phyloP scores from a whole-genome alignment of 2,888 invertebrate genomes.

The Acanthosoma haemorrhoidale region DNA sequence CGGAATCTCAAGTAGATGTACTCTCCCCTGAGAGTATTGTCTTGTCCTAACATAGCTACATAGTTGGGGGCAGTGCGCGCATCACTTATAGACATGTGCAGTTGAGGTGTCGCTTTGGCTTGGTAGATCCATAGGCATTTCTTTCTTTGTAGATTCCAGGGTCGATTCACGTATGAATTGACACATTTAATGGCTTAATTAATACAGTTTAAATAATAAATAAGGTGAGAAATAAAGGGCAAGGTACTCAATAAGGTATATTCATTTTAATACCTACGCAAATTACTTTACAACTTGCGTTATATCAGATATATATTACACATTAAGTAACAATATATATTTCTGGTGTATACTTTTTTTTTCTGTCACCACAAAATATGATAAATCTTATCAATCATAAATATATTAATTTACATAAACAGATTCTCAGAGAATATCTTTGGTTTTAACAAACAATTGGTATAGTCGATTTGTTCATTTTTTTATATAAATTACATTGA shows the following conservation, averaged over 20 bases:
- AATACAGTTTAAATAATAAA: neutral
- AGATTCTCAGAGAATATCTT: neutral
- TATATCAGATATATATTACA: slow-evolving; percentile 4
- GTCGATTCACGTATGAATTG: too few relatives aligned
- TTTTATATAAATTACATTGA: neutral
- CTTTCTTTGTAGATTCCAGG: too few relatives aligned
- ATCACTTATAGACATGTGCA: too few relatives aligned
- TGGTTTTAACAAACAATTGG: neutral
- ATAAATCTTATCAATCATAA: slow-evolving; percentile 14
- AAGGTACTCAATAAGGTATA: neutral
- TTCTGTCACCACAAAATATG: neutral
- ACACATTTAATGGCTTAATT: too few relatives aligned
- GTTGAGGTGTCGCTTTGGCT: too few relatives aligned
- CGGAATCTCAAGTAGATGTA: too few relatives aligned
- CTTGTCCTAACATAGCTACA: too few relatives aligned
- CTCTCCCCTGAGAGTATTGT: too few relatives aligned
- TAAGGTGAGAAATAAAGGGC: neutral
- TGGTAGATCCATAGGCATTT: too few relatives aligned
- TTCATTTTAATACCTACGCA: neutral
- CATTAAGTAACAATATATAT: slow-evolving; percentile 18
- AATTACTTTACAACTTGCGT: neutral
- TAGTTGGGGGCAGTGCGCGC: too few relatives aligned
- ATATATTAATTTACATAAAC: slow-evolving; percentile 11
- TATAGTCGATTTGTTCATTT: neutral
- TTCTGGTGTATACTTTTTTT: neutral